Conservation (phyloP, 2,797 vertebrate genomes). For the Columba guinea region DNA sequence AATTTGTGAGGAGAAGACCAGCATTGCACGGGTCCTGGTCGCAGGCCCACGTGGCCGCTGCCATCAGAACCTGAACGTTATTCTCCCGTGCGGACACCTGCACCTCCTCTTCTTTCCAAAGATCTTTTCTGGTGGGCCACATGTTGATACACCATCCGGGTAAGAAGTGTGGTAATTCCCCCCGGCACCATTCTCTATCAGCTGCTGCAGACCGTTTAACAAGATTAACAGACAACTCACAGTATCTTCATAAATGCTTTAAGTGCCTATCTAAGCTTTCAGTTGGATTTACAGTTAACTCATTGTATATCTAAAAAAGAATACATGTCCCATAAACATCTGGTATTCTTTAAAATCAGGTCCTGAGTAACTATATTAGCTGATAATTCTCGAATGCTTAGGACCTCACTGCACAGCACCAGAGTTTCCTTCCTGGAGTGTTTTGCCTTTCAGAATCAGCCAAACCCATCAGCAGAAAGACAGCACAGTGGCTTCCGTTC, state of each 20-base stretch:
- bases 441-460: neutral
- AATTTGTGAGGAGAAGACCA: neutral
- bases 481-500: neutral
- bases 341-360: neutral
- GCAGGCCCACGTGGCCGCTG: neutral
- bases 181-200: too few relatives aligned
- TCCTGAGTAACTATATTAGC: neutral
- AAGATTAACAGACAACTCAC: neutral
- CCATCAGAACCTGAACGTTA: neutral
- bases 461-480: neutral
- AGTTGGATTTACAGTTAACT: neutral
- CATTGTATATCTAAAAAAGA: neutral
- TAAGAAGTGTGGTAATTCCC: too few relatives aligned
- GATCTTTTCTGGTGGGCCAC: too few relatives aligned
- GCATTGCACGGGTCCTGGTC: rapidly evolving
- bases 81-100: too few relatives aligned
- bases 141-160: too few relatives aligned
- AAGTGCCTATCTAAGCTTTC: neutral
- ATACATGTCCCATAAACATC: neutral
- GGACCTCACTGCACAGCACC: neutral
- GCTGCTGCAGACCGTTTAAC: too few relatives aligned
- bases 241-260: neutral
- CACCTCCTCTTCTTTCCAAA: too few relatives aligned
- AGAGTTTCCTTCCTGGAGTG: neutral
- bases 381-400: neutral